These are phyloP conservation scores for Coptodon rendalli DNA, from an alignment of 2,113 vertebrate genomes.

Conservation along the genomic window DNA sequence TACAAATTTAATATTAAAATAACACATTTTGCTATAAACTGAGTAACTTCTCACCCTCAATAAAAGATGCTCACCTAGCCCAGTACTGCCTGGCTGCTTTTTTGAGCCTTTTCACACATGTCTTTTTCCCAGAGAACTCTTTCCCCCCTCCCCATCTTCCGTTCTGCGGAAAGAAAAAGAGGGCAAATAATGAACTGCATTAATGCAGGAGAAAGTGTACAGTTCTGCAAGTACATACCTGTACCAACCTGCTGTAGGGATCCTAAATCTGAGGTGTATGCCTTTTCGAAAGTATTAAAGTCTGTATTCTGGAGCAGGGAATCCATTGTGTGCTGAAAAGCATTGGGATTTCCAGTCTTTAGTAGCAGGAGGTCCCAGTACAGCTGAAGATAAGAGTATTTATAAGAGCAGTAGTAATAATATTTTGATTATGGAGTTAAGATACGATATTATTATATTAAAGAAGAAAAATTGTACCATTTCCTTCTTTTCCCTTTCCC, in stretches of 20 bases:
- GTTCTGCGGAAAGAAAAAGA: background rate
- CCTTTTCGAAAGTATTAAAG: background rate
- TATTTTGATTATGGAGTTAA: background rate
- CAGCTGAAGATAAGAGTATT: constrained; percentile 36
- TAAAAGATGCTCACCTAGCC: constrained; percentile 38
- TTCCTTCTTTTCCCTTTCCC: constrained; percentile 51
- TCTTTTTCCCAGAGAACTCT: background rate
- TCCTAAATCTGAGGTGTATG: background rate
- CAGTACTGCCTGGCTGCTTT: constrained; percentile 51
- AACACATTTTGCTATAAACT: background rate
- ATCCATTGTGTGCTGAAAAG: background rate
- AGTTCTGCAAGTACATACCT: background rate
- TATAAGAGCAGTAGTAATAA: background rate
- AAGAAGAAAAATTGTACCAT: constrained; percentile 26
- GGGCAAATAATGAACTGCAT: background rate
- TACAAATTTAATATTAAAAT: background rate
- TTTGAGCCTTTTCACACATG: constrained; percentile 20
- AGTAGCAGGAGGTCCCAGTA: constrained; percentile 70
- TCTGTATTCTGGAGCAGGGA: background rate
- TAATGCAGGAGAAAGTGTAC: background rate
- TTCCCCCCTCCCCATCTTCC: background rate
- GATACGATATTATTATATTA: background rate
- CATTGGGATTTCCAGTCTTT: constrained; percentile 17
- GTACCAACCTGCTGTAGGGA: background rate
- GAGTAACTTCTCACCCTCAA: background rate